Percentiles rank a stretch among this genome's conserved stretches.
phyloP scores from a whole-genome alignment of 2,888 invertebrate species.

The Aromia moschata region DNA sequence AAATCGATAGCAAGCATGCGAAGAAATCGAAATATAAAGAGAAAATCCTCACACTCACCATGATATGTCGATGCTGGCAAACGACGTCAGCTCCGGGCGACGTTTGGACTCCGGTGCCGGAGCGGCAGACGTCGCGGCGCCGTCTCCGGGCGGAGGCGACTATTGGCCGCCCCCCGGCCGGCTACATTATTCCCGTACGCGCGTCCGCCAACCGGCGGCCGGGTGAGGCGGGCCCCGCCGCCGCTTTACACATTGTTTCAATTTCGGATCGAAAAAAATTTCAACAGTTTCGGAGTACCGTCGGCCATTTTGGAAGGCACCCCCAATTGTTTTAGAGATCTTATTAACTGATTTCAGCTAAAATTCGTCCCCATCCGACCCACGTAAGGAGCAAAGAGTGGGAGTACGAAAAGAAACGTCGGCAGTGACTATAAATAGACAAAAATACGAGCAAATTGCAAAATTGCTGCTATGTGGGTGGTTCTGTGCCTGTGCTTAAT shows the following conservation, averaged over 20 bases:
- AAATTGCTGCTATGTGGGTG: no score
- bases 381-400: no score
- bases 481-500: no score
- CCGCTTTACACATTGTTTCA: constrained; percentile 59
- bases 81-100: constrained; percentile 53
- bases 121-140: constrained; percentile 64
- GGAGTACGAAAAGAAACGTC: no score
- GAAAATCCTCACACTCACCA: constrained; percentile 32
- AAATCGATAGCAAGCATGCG: not conserved
- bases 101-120: constrained; percentile 60
- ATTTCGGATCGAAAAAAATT: constrained; percentile 51
- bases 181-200: constrained; percentile 54
- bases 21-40: constrained; percentile 15
- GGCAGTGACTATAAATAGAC: no score
- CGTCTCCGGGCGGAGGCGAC: constrained; percentile 45
- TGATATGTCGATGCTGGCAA: constrained; percentile 39
- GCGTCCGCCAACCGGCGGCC: constrained; percentile 43
- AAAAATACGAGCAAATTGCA: no score
- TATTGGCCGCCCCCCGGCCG: constrained; percentile 45
- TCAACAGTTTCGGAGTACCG: constrained; percentile 43
- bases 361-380: constrained; percentile 32
- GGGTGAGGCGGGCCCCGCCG: constrained; percentile 39
- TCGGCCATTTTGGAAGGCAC: constrained; percentile 63
- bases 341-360: constrained; percentile 61
- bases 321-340: constrained; percentile 62